A percentile compares a stretch with the other conserved stretches of the same genome.
phyloP scores from a whole-genome alignment of 1,140 invertebrate genomes.

The Aphaenogaster rudis region DNA sequence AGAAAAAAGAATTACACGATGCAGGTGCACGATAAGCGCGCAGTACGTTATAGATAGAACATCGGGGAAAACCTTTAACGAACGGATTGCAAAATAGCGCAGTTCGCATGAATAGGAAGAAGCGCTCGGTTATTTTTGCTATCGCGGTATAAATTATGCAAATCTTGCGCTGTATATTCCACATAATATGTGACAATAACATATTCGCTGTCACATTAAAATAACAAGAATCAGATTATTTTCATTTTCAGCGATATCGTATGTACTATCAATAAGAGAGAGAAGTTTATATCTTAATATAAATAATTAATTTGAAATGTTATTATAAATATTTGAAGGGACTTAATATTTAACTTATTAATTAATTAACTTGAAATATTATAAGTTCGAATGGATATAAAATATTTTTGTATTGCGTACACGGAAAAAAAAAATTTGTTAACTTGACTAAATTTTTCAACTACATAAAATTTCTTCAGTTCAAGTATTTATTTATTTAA shows the following conservation, averaged over 20 bases:
- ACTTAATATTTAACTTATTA: too few relatives aligned
- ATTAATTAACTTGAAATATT: too few relatives aligned
- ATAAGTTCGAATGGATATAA: too few relatives aligned
- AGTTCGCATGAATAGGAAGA: constrained; percentile 4
- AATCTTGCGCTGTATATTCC: not conserved
- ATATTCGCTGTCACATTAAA: not conserved
- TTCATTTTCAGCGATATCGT: not conserved
- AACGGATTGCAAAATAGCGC: not conserved
- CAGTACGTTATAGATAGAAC: too few relatives aligned
- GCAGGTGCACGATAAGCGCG: not conserved
- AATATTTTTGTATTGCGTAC: too few relatives aligned
- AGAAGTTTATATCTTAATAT: not conserved
- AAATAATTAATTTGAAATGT: not conserved
- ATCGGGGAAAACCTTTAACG: not conserved
- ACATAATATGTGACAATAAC: not conserved
- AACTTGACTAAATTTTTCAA: too few relatives aligned
- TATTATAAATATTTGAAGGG: too few relatives aligned
- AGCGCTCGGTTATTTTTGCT: not conserved
- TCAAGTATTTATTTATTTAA: too few relatives aligned
- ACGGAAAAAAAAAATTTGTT: too few relatives aligned
- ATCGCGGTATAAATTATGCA: constrained; percentile 2
- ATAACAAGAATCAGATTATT: not conserved
- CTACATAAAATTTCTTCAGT: too few relatives aligned
- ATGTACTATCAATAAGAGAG: not conserved
- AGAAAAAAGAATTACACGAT: not conserved